phyloP scores from a whole-genome alignment of 2,797 vertebrate species.

The Sebastiscus albofasciatus region DNA sequence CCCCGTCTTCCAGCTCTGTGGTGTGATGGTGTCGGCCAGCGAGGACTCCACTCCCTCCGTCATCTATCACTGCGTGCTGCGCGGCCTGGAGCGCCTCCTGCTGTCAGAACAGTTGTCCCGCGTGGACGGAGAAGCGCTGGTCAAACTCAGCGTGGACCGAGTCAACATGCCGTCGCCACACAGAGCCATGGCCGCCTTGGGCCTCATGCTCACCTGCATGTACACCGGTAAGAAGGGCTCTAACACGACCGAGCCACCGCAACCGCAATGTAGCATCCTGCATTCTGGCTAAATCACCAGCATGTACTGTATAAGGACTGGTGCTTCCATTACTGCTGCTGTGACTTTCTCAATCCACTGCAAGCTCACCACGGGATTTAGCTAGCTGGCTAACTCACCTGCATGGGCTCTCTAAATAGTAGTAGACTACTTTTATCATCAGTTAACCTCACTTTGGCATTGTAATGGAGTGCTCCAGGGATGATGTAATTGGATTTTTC shows the following conservation, averaged over 20 bases:
- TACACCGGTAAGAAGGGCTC: constrained; percentile 90
- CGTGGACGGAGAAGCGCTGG: constrained; percentile 91
- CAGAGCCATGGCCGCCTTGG: constrained; percentile 96
- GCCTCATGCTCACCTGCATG: constrained; percentile 99
- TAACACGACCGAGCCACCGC: neutral
- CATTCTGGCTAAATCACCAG: constrained; percentile 76
- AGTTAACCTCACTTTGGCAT: neutral
- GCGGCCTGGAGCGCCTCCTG: constrained; percentile 94
- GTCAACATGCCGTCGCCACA: constrained; percentile 97
- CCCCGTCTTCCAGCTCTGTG: constrained; percentile 86
- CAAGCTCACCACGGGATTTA: neutral
- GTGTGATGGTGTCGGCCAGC: constrained; percentile 93
- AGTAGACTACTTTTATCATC: neutral
- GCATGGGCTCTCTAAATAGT: neutral
- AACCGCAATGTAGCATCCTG: neutral
- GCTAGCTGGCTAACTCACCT: constrained; percentile 14
- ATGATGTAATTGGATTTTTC: no score
- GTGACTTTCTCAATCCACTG: neutral
- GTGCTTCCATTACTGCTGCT: constrained; percentile 15
- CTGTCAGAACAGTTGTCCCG: constrained; percentile 96
- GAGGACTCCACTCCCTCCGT: constrained; percentile 95
- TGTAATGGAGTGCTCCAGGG: no score
- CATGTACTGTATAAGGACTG: constrained; percentile 86
- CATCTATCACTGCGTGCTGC: constrained; percentile 95
- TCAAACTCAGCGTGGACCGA: constrained; percentile 96